These are phyloP conservation scores for Sandelia bainsii DNA, from an alignment of 2,797 vertebrate species.

Conservation along the genomic window DNA sequence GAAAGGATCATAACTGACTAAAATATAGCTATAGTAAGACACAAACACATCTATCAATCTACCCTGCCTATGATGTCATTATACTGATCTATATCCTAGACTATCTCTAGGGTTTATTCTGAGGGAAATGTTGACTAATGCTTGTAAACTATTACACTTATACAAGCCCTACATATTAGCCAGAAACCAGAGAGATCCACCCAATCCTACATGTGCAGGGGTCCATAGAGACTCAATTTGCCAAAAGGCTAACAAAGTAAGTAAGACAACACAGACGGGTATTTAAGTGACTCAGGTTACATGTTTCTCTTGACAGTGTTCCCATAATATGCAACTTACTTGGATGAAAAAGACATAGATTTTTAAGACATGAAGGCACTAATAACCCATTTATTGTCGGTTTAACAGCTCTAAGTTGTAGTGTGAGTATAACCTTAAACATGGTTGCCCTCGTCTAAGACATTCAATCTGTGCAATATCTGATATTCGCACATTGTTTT, in stretches of 20 bases:
- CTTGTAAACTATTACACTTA: slow-evolving; percentile 14
- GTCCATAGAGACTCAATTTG: slow-evolving; percentile 19
- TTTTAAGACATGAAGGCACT: slow-evolving; percentile 27
- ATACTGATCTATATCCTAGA: slow-evolving; percentile 12
- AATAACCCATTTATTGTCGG: slow-evolving; percentile 2
- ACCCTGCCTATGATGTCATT: neutral
- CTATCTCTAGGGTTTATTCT: neutral
- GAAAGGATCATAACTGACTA: slow-evolving; percentile 4
- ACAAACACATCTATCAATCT: slow-evolving; percentile 6
- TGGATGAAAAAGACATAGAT: slow-evolving; percentile 44
- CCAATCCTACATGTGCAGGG: slow-evolving; percentile 2
- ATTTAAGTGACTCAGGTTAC: slow-evolving; percentile 42
- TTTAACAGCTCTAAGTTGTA: slow-evolving; percentile 9
- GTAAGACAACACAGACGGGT: slow-evolving; percentile 27
- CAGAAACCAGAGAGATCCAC: neutral
- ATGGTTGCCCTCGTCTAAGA: neutral
- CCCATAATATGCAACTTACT: slow-evolving; percentile 32
- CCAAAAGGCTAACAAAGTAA: slow-evolving; percentile 1
- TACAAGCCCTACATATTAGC: neutral
- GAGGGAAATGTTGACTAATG: slow-evolving; percentile 27
- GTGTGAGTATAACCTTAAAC: neutral
- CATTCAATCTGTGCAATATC: slow-evolving; percentile 33
- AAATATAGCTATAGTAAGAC: slow-evolving; percentile 13
- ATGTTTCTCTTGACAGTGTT: slow-evolving; percentile 40
- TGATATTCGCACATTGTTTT: slow-evolving; percentile 48